Conservation (phyloP, 2,113 vertebrate species). For the Rynchops niger region DNA sequence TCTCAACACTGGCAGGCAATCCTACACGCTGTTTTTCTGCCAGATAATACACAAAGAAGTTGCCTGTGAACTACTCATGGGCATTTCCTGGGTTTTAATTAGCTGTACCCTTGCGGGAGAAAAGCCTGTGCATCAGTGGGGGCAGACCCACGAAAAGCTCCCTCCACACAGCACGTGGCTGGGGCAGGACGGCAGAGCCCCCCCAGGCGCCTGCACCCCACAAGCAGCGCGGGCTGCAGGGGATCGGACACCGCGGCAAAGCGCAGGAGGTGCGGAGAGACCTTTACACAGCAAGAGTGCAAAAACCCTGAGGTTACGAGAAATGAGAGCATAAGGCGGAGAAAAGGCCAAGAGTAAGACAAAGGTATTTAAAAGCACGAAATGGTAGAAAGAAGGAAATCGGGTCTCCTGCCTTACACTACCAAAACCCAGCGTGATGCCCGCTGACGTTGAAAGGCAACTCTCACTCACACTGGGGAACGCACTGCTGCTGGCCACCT, state of each 20-base stretch:
- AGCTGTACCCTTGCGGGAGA: background rate
- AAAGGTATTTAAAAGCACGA: background rate
- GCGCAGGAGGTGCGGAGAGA: accelerated
- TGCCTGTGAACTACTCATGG: background rate
- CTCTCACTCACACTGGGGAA: accelerated
- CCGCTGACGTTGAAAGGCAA: background rate
- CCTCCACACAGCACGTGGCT: accelerated
- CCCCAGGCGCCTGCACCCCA: background rate
- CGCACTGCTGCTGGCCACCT: accelerated
- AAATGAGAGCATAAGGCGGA: background rate
- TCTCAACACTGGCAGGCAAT: background rate
- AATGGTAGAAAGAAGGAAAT: background rate
- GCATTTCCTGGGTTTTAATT: background rate
- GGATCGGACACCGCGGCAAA: no score
- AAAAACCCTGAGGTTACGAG: background rate
- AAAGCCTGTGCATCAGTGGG: background rate
- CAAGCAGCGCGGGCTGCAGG: background rate
- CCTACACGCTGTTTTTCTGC: background rate
- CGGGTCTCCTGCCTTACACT: background rate
- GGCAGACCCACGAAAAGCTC: background rate
- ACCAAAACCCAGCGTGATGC: background rate
- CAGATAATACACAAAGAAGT: background rate
- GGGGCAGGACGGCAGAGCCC: background rate
- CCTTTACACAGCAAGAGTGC: no score
- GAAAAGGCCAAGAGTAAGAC: background rate